A percentile compares a stretch with the other conserved stretches of the same genome.
phyloP scores from a whole-genome alignment of 2,888 invertebrate genomes.

The Ophioninae sp. region DNA sequence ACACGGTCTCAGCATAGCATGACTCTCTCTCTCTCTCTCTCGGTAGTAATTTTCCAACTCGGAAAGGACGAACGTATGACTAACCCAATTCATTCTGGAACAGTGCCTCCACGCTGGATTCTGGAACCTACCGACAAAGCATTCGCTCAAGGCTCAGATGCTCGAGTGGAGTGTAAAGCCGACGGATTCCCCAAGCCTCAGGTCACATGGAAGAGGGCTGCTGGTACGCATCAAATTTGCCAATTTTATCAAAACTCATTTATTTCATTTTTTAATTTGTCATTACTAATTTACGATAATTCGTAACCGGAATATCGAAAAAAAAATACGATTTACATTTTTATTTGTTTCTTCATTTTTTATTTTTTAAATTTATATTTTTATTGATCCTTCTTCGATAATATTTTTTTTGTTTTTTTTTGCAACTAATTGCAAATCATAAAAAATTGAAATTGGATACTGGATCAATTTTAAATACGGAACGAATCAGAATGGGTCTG shows the following conservation, averaged over 20 bases:
- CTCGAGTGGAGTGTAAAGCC: constrained; percentile 97
- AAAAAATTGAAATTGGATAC: not conserved
- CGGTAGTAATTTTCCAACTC: constrained; percentile 62
- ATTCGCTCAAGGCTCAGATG: constrained; percentile 96
- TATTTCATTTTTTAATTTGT: no score
- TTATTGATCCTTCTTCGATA: not conserved
- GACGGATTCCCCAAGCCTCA: constrained; percentile 97
- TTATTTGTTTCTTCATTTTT: not conserved
- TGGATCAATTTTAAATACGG: not conserved
- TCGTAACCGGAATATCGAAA: not conserved
- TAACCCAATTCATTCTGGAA: constrained; percentile 78
- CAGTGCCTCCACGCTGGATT: constrained; percentile 98
- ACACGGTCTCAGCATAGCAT: constrained; percentile 58
- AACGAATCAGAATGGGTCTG: not conserved
- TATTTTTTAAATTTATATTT: not conserved
- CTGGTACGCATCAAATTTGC: constrained; percentile 85
- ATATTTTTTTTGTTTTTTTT: not conserved
- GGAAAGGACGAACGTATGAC: constrained; percentile 58
- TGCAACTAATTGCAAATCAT: not conserved
- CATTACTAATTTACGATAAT: not conserved
- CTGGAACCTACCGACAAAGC: constrained; percentile 97
- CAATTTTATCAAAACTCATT: constrained; percentile 16
- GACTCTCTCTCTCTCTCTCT: constrained; percentile 62
- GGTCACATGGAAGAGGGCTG: constrained; percentile 97
- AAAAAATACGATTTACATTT: not conserved